These are phyloP conservation scores for Antechinus stuartii DNA, from an alignment of 2,113 vertebrate genomes.

Conservation along the genomic window DNA sequence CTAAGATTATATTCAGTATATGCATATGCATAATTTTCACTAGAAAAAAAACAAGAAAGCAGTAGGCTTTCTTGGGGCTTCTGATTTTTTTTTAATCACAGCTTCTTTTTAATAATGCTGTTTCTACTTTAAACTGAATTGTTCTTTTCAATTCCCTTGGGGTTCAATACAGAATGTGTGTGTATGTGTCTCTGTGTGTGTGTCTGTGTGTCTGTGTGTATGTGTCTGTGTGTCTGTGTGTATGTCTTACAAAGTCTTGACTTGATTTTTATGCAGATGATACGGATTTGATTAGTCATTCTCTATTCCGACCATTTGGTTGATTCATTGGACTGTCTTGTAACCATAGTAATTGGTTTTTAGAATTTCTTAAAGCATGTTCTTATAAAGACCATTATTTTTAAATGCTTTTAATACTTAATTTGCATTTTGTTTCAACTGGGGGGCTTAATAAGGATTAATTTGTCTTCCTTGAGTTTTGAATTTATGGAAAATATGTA, in stretches of 20 bases:
- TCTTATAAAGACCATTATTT: background rate
- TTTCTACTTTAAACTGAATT: background rate
- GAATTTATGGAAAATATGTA: background rate
- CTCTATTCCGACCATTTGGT: accelerated
- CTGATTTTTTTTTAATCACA: background rate
- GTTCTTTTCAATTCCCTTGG: background rate
- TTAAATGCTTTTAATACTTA: background rate
- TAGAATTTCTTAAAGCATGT: background rate
- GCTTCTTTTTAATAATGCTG: background rate
- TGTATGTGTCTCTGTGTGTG: no score
- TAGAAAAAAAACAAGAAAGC: background rate
- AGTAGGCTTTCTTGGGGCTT: background rate
- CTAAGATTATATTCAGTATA: background rate
- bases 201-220: no score
- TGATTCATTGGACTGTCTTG: background rate
- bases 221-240: no score
- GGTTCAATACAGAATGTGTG: no score
- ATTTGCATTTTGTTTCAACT: background rate
- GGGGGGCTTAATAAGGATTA: accelerated
- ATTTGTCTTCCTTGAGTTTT: background rate
- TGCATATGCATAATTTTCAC: background rate
- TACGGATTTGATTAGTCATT: background rate
- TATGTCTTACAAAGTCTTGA: background rate
- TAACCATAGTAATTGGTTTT: background rate
- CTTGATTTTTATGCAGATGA: background rate